A percentile compares a stretch with the other conserved stretches of the same genome.
Evolutionary conservation across 2,113 vertebrate genomes (phyloP).

Genomic region (Cavia porcellus): DNA sequence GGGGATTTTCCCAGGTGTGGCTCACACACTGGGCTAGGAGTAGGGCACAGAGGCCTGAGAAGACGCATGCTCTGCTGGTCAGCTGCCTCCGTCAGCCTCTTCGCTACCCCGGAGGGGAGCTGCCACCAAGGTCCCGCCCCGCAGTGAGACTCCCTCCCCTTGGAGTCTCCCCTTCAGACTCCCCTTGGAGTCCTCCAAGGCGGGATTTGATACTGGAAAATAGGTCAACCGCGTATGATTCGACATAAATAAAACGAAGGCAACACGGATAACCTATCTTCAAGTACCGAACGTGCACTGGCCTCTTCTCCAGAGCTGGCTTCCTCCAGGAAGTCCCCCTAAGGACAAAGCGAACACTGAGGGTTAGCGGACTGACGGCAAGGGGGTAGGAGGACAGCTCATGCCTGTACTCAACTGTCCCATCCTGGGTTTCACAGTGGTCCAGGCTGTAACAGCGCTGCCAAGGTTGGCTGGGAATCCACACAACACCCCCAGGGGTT

Average conservation of each 20-base stretch:
- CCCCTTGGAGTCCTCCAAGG: not conserved
- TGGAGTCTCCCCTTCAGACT: not conserved
- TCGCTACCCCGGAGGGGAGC: not conserved
- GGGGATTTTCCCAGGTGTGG: not conserved
- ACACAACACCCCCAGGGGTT: not conserved
- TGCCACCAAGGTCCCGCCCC: not conserved
- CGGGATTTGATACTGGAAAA: slow-evolving; percentile 62
- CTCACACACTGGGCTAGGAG: not conserved
- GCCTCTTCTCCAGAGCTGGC: slow-evolving; percentile 51
- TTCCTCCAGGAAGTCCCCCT: slow-evolving; percentile 43
- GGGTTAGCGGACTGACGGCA: not conserved
- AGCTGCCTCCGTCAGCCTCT: not conserved
- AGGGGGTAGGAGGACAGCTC: not conserved
- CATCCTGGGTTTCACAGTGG: not conserved
- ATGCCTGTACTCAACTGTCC: accelerated
- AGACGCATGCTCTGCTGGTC: no score
- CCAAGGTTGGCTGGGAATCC: accelerated
- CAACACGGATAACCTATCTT: slow-evolving; percentile 72
- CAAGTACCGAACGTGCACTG: not conserved
- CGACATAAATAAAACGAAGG: slow-evolving; percentile 62
- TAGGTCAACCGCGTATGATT: slow-evolving; percentile 71
- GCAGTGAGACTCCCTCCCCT: not conserved
- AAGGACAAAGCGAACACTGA: not conserved
- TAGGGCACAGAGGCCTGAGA: not conserved
- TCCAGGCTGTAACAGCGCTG: not conserved